A percentile compares a stretch with the other conserved stretches of the same genome.
Conservation (phyloP, 2,888 invertebrate species). For the Pegoplata infirma region DNA sequence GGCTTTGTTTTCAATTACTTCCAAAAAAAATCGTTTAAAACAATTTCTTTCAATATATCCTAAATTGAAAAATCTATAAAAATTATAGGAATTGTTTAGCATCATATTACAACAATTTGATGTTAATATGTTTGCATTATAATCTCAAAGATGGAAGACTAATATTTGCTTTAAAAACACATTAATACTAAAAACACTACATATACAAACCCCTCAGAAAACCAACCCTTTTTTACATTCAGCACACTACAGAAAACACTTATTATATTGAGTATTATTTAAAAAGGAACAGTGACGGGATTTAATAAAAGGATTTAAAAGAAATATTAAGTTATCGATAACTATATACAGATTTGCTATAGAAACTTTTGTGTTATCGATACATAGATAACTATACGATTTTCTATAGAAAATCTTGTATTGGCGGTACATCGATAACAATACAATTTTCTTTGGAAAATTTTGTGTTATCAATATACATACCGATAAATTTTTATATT, state of each 20-base stretch:
- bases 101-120: conserved; percentile 32
- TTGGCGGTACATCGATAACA: too few relatives aligned
- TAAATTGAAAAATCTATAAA: background rate
- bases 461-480: too few relatives aligned
- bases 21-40: too few relatives aligned
- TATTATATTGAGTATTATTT: conserved; percentile 1
- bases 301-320: background rate
- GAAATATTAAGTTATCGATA: too few relatives aligned
- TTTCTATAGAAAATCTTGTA: too few relatives aligned
- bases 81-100: background rate
- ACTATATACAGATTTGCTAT: too few relatives aligned
- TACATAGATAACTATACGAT: too few relatives aligned
- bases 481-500: too few relatives aligned
- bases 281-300: background rate
- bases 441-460: too few relatives aligned
- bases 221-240: conserved; percentile 43
- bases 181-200: conserved; percentile 40
- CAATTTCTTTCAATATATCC: too few relatives aligned
- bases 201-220: background rate
- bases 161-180: conserved; percentile 71
- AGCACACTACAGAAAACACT: background rate
- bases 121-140: conserved; percentile 33
- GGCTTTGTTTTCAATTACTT: too few relatives aligned
- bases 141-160: conserved; percentile 12
- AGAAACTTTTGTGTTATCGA: too few relatives aligned